Conservation (phyloP, 2,113 vertebrate species). For the Struthidea cinerea region DNA sequence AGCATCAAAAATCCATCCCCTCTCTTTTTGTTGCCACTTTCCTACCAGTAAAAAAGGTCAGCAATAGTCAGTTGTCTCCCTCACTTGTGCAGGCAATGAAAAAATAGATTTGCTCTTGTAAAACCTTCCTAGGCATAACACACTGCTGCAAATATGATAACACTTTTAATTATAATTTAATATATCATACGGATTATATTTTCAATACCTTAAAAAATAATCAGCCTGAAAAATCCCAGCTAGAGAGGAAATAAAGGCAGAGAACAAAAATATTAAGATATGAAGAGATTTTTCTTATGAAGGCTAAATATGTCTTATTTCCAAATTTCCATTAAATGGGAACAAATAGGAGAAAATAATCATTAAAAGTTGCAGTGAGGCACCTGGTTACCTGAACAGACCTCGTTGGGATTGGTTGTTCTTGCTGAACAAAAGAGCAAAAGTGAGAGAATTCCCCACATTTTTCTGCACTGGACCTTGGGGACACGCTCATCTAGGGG, state of each 20-base stretch:
- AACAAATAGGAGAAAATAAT: neutral
- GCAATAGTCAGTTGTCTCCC: neutral
- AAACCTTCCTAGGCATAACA: neutral
- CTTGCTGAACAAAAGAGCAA: neutral
- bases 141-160: neutral
- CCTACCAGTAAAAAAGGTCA: neutral
- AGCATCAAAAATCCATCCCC: neutral
- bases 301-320: neutral
- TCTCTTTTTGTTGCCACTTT: neutral
- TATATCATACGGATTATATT: neutral
- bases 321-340: neutral
- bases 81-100: neutral
- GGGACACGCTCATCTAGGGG: neutral
- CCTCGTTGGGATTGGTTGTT: neutral
- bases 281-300: neutral
- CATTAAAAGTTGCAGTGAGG: neutral
- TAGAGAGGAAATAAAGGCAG: neutral
- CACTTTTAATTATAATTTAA: slow-evolving; percentile 33
- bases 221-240: slow-evolving; percentile 10
- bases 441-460: rapidly evolving
- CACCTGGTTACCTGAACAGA: neutral
- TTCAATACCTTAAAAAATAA: slow-evolving; percentile 21
- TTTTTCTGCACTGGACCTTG: neutral
- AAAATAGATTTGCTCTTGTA: neutral
- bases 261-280: slow-evolving; percentile 27